Base-by-base conservation (phyloP, 2,888 invertebrate genomes). In the Mayetiola destructor region DNA sequence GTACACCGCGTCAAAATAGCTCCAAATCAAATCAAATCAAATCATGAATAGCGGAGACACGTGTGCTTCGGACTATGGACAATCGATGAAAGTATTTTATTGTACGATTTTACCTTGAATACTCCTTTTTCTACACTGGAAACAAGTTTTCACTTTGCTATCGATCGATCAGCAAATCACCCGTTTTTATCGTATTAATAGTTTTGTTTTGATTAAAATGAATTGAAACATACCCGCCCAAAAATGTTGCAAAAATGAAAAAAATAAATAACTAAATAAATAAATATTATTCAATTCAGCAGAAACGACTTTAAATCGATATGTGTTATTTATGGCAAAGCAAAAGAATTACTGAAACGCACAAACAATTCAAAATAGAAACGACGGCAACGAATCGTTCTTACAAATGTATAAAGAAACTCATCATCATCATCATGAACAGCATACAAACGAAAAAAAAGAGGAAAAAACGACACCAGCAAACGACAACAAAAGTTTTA, bases 71-170 rank as follows among this genome's bases (percentile, higher is more conserved):
- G n/a, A n/a, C n/a, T n/a, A n/a, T n/a, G n/a, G n/a, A n/a, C n/a
- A n/a, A n/a, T n/a, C n/a, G n/a, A n/a, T n/a, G n/a, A n/a, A n/a
- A n/a, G n/a, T n/a, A n/a, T n/a, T n/a, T n/a, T n/a, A n/a, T n/a
- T n/a, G n/a, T n/a, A n/a, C n/a, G n/a, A n/a, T n/a, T n/a, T n/a
- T n/a, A n/a, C n/a, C n/a, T n/a, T n/a, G n/a, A n/a, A n/a, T n/a
- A n/a, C n/a, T n/a, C n/a, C n/a, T n/a, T n/a, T n/a, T n/a, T n/a
- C 32, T 12, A 32, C 12, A 32, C 8, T 32, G 12, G 12, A 27
- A 48, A 27, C 48, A 48, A 48, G 27, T 27, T 23, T 48, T 48
- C 48, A 48, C 27, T 48, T 48, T n/a, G n/a, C n/a, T n/a, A n/a
- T 23, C 18, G n/a, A 27, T n/a, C 27, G 3, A n/a, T 48, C 16